These are phyloP conservation scores for Hippocampus mohnikei DNA, from an alignment of 2,113 vertebrate species.

Conservation along the genomic window DNA sequence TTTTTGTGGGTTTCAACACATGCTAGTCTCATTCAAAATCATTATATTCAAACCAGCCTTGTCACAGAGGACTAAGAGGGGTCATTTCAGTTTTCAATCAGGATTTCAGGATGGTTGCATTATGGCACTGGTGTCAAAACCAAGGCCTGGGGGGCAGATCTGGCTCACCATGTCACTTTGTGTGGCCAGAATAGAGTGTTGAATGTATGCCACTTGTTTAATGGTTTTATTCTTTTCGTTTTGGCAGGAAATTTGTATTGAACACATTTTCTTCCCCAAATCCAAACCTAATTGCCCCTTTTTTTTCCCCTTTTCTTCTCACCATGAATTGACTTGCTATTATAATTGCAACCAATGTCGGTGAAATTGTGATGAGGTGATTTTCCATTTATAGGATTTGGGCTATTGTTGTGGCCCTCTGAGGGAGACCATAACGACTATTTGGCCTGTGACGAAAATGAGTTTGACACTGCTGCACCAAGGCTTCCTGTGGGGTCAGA, in stretches of 20 bases:
- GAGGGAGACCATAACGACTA: not conserved
- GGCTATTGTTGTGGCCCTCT: not conserved
- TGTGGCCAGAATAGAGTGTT: too few relatives aligned
- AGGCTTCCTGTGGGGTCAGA: conserved; percentile 47
- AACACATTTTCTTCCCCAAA: not conserved
- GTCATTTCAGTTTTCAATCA: not conserved
- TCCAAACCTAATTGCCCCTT: too few relatives aligned
- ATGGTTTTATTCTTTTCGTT: not conserved
- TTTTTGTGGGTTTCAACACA: not conserved
- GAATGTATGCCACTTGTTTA: not conserved
- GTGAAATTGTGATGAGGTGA: not conserved
- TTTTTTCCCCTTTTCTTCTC: too few relatives aligned
- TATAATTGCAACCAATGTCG: too few relatives aligned
- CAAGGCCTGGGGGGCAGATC: not conserved
- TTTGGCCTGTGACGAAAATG: not conserved
- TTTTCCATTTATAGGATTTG: not conserved
- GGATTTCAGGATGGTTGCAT: conserved; percentile 60
- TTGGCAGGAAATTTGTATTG: not conserved
- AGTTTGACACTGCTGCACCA: not conserved
- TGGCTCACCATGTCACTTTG: too few relatives aligned
- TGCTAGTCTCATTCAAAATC: not conserved
- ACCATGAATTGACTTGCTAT: too few relatives aligned
- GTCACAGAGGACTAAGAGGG: not conserved
- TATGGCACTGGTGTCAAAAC: not conserved
- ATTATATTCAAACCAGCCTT: not conserved